Conservation (phyloP, 35 echinoderm and acorn worm species). For the Ptychodera flava region DNA sequence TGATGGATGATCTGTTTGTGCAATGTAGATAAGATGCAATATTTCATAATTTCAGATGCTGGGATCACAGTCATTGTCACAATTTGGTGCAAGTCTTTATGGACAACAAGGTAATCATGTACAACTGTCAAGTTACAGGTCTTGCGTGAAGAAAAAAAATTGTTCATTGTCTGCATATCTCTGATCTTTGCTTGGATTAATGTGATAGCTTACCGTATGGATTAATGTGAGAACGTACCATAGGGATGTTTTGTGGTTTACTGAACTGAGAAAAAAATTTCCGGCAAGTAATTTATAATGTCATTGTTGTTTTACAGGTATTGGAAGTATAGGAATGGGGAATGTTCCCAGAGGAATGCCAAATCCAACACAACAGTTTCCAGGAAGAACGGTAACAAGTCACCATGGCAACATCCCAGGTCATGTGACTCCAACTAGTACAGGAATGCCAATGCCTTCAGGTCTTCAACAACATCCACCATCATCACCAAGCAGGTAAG, state of each 20-base stretch:
- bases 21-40: too few relatives aligned
- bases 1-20: too few relatives aligned
- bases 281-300: too few relatives aligned
- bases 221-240: too few relatives aligned
- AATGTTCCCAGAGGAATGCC: constrained; percentile 39
- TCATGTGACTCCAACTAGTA: constrained; percentile 38
- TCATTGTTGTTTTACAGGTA: too few relatives aligned
- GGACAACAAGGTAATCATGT: background rate
- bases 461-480: background rate
- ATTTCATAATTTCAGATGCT: background rate
- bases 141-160: too few relatives aligned
- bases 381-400: constrained; percentile 5
- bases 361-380: constrained; percentile 44
- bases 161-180: too few relatives aligned
- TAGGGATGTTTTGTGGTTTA: too few relatives aligned
- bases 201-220: too few relatives aligned
- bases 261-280: too few relatives aligned
- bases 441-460: background rate
- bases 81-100: background rate
- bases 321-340: background rate
- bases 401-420: constrained; percentile 39
- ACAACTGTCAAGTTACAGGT: background rate
- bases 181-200: too few relatives aligned
- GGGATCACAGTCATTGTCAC: background rate
- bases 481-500: constrained; percentile 15